Base-by-base conservation (phyloP, 2,113 vertebrate species). In the Ivindomyrus marchei region DNA sequence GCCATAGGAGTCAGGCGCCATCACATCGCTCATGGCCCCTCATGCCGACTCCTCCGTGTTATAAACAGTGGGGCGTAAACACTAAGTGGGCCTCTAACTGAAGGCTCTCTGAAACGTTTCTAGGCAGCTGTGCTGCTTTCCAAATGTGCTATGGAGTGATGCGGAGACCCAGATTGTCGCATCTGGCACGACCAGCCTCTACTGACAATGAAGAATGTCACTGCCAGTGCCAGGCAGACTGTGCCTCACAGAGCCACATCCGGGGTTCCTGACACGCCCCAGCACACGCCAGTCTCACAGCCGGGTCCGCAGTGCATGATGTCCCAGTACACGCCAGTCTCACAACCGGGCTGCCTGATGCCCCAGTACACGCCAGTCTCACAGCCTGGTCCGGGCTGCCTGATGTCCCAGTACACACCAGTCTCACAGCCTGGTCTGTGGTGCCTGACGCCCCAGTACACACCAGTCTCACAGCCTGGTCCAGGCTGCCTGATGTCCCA, bases 221-320 rank as follows among this genome's bases (percentile, higher is more conserved):
- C n/a, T 10, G 27, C 27, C 31, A 36, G 31, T 74, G 66, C 27
- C 27, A 74, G 66, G 66, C 9, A 31, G n/a, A 74, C 66, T 9
- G n/a, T 0, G 27, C 11, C 66, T 36, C 66, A 74, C 66, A 36
- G 66, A 74, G 31, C 66, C 10, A 10, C 11, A 74, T 13, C 27
- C 66, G 9, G 77, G 77, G 5, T 45, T 8, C 39, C 42, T 19
- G 74, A 42, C 13, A 17, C 4, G 0, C 84, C 85, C 90, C 93
- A 89, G 92, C 89, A 93, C 93, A 93, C 94, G 95, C 95, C 93
- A 94, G 94, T 92, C 91, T 94, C 93, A 94, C 92, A 94, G 93
- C 92, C 56, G 1, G 4, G 4, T 53, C 52, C 0, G 17, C 1
- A 4, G 0, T 56, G 52, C 17, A 4, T 21, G 52, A 56, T 0